These are phyloP conservation scores for Heterohyrax brucei DNA, from an alignment of 2,797 vertebrate species.

Conservation along the genomic window DNA sequence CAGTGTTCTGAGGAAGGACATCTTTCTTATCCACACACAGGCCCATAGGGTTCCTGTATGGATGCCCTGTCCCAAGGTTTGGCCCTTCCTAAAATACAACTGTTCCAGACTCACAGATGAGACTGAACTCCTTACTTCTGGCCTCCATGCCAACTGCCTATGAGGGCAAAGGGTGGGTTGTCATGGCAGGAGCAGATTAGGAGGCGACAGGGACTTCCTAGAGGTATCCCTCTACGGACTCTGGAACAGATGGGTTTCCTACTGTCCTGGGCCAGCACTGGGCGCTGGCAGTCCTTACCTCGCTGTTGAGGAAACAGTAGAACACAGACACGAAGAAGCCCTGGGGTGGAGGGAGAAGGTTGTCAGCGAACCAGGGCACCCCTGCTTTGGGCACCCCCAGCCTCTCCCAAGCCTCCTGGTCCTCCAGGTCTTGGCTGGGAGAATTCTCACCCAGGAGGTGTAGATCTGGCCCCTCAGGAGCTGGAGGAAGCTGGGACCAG, in stretches of 20 bases:
- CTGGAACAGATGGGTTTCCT: neutral
- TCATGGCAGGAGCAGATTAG: neutral
- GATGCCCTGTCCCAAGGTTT: neutral
- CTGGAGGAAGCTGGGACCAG: accelerated
- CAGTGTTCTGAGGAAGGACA: neutral
- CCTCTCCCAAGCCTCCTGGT: too few species aligned
- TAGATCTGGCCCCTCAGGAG: neutral
- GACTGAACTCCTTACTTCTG: neutral
- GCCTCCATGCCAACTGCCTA: neutral
- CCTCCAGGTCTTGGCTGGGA: neutral
- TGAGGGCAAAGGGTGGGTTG: neutral
- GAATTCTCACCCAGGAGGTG: neutral
- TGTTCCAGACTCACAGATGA: neutral
- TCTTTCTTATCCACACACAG: neutral
- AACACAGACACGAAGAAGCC: slow-evolving; percentile 99
- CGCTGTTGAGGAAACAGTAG: slow-evolving; percentile 99
- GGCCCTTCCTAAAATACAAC: neutral
- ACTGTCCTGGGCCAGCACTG: neutral
- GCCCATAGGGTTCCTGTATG: neutral
- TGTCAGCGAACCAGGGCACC: neutral
- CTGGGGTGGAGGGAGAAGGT: slow-evolving; percentile 87
- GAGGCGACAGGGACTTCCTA: neutral
- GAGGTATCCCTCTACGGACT: too few species aligned
- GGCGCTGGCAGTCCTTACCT: slow-evolving; percentile 92
- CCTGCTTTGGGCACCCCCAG: too few species aligned